Evolutionary conservation across 2,797 vertebrate species (phyloP), one percentile per base, ranked within the genome.

Genomic region (Phataginus tetradactyla): DNA sequence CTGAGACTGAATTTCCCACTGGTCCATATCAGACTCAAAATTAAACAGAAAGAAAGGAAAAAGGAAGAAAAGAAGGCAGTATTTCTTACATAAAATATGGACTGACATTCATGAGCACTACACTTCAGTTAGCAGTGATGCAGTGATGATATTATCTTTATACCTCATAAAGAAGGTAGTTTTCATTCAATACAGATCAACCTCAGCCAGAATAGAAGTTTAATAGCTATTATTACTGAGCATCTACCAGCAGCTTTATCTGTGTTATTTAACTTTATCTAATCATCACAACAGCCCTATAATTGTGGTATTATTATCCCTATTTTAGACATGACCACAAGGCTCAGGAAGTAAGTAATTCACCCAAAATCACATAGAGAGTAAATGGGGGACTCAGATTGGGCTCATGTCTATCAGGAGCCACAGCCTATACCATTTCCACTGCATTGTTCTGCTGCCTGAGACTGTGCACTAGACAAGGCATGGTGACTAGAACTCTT

Each of bases 201-300:
- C 37, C 29, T 79, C 59, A 39, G 4, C 25, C 25, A 88, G 32
- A 91, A 85, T 39, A 71, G 69, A 75, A 53, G 25, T 69, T 88
- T 77, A 77, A 9, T 45, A 68, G 12, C 51, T 61, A 39, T 14
- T 7, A 66, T 55, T 57, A 86, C 9, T 34, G 9, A 89, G 15
- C 53, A 84, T 78, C 59, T 75, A 64, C 27, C 45, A 63, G 18
- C 9, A 79, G 9, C 9, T 79, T 94, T 69, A 83, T 15, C 91
- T 84, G 83, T 29, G 45, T 69, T 85, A 83, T 71, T 95, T 95
- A 83, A 59, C 84, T 94, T 81, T 59, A 94, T 42, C 27, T 68
- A 68, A 51, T 83, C 37, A 74, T 86, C 51, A 84, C 59, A 49
- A 78, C n/a, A 51, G 49, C 2, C 51, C 53, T 90, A 39, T 59